Base-by-base conservation (phyloP, 2,797 vertebrate genomes). In the Microctenopoma stevenorrisi region DNA sequence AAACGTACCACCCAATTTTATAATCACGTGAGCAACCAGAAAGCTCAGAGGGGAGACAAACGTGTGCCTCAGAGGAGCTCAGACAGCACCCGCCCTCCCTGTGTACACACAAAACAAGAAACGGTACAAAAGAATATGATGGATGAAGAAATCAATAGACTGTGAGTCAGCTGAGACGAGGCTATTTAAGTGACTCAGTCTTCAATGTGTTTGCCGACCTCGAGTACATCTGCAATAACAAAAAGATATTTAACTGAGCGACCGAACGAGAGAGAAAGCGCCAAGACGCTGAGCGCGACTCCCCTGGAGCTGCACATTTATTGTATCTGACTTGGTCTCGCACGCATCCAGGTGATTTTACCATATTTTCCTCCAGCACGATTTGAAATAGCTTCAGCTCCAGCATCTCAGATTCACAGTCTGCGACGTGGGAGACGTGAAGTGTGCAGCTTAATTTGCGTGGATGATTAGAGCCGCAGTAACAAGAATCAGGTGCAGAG, bases 121-220 rank as follows among this genome's bases (percentile, higher is more conserved):
- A 78, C 28, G 38, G 46, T 44, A 73, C 70, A 82, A 70, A 82
- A 59, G 48, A 72, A 70, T 77, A 64, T 67, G 75, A 85, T 70
- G 68, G 75, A 76, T 65, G 72, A 76, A 75, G 71, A 81, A 88
- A 87, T 87, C 78, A 85, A 89, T 84, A 70, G 64, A 81, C 67
- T 51, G 76, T 83, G 86, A 88, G 78, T 91, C 81, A 90, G 69
- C 73, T 69, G 77, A 82, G 84, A 86, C 64, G 63, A 79, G 80
- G 73, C 74, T 84, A 80, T 84, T 85, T 78, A 81, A 85, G 74
- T 87, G 89, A 91, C 66, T 91, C 86, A 88, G 75, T 52, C 76
- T 74, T 73, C 69, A 55, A 66, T 84, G 86, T 85, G 78, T 82
- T 84, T 87, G 81, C 80, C 82, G 86, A 78, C 74, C 66, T 68